Conservation (phyloP, 37 sponge, comb jelly and placozoan genomes). For the Cliona cf. orientalis region DNA sequence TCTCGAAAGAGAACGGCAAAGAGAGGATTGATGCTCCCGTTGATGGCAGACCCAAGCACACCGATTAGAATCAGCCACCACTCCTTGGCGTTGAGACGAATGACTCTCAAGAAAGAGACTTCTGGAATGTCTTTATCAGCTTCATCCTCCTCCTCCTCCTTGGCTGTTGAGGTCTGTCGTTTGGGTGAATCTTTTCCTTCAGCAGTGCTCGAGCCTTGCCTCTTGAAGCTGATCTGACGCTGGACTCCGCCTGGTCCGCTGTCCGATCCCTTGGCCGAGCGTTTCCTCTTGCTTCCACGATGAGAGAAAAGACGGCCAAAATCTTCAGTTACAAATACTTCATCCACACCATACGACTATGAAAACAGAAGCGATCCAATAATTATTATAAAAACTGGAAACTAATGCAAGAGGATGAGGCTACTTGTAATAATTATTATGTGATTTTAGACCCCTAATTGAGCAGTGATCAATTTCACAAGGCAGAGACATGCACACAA, state of each 20-base stretch:
- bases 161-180: not conserved
- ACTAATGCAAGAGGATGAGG: too few relatives aligned
- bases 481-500: not conserved
- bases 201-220: not conserved
- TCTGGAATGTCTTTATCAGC: constrained; percentile 16
- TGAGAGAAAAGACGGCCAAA: not conserved
- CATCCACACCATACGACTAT: constrained; percentile 7
- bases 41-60: constrained; percentile 27
- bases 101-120: constrained; percentile 35
- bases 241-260: not conserved
- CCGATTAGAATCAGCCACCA: constrained; percentile 72
- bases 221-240: constrained; percentile 7
- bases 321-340: not conserved
- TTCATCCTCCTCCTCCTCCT: not conserved
- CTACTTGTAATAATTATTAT: too few relatives aligned
- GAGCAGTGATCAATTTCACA: too few relatives aligned
- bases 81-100: constrained; percentile 68
- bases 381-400: too few relatives aligned
- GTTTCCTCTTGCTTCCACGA: not conserved
- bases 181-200: not conserved
- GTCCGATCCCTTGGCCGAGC: not conserved
- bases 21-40: constrained; percentile 60
- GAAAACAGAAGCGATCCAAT: too few relatives aligned
- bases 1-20: constrained; percentile 64
- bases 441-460: too few relatives aligned